These are phyloP conservation scores for Mustela nigripes DNA, from an alignment of 2,113 vertebrate genomes.

Conservation along the genomic window DNA sequence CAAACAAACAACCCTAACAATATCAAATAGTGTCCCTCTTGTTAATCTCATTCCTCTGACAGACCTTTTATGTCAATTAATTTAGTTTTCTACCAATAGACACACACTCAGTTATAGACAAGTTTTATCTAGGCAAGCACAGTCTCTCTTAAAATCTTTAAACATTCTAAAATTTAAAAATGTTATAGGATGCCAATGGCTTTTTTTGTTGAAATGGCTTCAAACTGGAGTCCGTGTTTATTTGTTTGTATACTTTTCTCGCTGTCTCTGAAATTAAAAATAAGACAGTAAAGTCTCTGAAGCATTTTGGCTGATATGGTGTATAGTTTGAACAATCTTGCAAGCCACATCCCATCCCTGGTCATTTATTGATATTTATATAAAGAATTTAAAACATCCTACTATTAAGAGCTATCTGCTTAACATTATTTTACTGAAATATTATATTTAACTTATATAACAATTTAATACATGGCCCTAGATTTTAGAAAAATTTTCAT, in stretches of 20 bases:
- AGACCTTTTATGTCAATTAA: background rate
- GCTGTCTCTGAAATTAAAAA: background rate
- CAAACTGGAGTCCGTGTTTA: background rate
- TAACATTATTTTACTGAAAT: background rate
- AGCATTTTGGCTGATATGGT: background rate
- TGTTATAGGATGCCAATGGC: background rate
- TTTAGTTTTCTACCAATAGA: background rate
- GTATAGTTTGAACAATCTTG: background rate
- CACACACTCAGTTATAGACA: background rate
- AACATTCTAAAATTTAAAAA: background rate
- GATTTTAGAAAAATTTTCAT: background rate
- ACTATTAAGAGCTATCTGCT: background rate
- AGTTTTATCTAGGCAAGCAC: background rate
- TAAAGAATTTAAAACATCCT: background rate
- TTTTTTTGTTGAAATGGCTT: background rate
- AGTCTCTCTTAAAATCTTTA: background rate
- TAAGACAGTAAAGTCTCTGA: background rate
- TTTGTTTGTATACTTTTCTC: background rate
- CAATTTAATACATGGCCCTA: background rate
- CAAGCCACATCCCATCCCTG: background rate
- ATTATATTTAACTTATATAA: background rate
- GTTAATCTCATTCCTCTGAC: background rate
- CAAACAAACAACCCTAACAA: background rate
- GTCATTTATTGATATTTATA: background rate
- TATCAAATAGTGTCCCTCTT: background rate